phyloP scores from a whole-genome alignment of 2,888 invertebrate genomes.

The Minunthozetes semirufus region DNA sequence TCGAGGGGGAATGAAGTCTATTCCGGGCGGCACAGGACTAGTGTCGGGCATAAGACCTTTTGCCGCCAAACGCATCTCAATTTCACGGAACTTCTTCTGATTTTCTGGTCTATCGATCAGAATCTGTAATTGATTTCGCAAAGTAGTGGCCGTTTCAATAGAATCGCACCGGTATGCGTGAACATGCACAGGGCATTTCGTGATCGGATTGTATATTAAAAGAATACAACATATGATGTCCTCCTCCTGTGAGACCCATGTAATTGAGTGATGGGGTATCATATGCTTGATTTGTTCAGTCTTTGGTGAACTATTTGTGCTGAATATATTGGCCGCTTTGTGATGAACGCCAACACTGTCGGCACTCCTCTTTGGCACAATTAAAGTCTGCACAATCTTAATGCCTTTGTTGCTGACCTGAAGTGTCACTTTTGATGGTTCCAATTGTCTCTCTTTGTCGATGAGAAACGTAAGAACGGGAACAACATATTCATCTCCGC shows the following conservation, averaged over 20 bases:
- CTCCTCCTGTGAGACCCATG: slow-evolving; percentile 79
- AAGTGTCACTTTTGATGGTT: slow-evolving; percentile 81
- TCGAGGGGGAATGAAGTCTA: background rate
- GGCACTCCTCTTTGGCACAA: slow-evolving; percentile 49
- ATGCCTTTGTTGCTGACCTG: slow-evolving; percentile 79
- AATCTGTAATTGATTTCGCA: slow-evolving; percentile 74
- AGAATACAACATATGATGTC: slow-evolving; percentile 91
- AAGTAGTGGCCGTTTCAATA: slow-evolving; percentile 78
- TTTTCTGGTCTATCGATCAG: slow-evolving; percentile 74
- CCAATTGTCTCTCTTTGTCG: slow-evolving; percentile 73
- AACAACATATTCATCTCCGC: slow-evolving; percentile 73
- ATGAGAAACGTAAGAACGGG: slow-evolving; percentile 77
- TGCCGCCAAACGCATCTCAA: slow-evolving; percentile 58
- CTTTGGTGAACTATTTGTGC: slow-evolving; percentile 37
- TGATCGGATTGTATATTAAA: slow-evolving; percentile 85
- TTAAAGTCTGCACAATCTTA: slow-evolving; percentile 81
- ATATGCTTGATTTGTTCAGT: slow-evolving; percentile 69
- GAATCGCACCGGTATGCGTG: slow-evolving; percentile 87
- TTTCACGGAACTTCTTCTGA: slow-evolving; percentile 73
- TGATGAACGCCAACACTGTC: background rate
- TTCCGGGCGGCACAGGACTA: slow-evolving; percentile 40
- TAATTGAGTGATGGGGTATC: slow-evolving; percentile 86
- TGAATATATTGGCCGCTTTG: slow-evolving; percentile 18
- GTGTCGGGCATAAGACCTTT: slow-evolving; percentile 47
- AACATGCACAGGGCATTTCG: slow-evolving; percentile 87